phyloP scores from a whole-genome alignment of 2,797 vertebrate genomes.

The Myiothlypis coronata region DNA sequence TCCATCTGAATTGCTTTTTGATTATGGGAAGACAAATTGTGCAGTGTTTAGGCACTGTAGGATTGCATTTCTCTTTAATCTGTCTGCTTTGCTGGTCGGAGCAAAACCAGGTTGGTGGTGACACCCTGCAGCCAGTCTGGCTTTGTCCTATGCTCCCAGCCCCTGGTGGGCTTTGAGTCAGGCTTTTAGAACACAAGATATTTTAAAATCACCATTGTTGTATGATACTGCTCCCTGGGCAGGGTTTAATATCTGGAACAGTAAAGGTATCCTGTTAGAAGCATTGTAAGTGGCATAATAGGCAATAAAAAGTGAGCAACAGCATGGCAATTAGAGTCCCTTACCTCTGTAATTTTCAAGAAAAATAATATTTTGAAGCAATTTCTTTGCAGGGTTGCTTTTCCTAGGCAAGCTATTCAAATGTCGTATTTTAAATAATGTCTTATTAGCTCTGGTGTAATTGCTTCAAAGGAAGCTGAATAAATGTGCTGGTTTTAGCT shows the following conservation, averaged over 20 bases:
- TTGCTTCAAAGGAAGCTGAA: background rate
- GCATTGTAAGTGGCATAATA: background rate
- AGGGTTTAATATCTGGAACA: background rate
- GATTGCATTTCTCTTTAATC: background rate
- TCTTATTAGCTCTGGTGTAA: background rate
- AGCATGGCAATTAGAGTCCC: background rate
- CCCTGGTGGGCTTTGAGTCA: background rate
- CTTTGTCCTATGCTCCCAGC: background rate
- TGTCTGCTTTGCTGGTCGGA: background rate
- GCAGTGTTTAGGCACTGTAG: background rate
- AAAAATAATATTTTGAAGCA: background rate
- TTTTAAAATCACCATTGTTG: background rate
- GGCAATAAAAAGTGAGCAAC: background rate
- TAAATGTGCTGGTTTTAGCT: background rate
- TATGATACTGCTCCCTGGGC: background rate
- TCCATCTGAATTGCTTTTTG: fast-evolving
- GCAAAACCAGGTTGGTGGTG: background rate
- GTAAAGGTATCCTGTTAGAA: background rate
- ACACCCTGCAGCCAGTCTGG: background rate
- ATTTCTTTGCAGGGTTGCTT: background rate
- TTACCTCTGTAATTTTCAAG: background rate
- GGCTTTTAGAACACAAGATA: background rate
- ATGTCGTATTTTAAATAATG: background rate
- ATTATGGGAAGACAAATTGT: background rate
- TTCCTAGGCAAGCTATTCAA: background rate